A percentile compares a stretch with the other conserved stretches of the same genome.
phyloP scores from a whole-genome alignment of 1,140 invertebrate genomes.

The Lepidurus packardi region DNA sequence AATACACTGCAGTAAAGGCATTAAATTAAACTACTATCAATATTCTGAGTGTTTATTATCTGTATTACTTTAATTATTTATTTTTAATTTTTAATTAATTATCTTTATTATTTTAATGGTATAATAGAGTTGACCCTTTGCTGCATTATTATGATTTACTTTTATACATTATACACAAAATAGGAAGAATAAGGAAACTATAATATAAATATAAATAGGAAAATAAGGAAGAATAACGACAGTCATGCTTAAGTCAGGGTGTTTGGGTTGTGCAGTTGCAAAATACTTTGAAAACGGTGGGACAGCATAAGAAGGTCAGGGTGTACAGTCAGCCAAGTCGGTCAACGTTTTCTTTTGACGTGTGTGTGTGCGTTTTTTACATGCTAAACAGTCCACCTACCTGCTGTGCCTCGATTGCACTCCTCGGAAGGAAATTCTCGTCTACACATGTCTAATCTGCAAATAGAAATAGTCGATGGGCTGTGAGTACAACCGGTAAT shows the following conservation, averaged over 20 bases:
- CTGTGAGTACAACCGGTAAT: slow-evolving; percentile 27
- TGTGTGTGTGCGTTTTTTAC: neutral
- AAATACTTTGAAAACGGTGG: neutral
- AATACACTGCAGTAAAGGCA: no score
- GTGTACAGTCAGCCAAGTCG: neutral
- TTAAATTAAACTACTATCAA: no score
- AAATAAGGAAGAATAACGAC: neutral
- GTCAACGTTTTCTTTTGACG: neutral
- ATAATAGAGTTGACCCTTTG: no score
- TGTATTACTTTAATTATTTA: no score
- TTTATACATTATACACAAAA: neutral
- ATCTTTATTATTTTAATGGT: no score
- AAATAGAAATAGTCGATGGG: slow-evolving; percentile 45
- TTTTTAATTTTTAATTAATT: no score
- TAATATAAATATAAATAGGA: no score
- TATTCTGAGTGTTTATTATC: no score
- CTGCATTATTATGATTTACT: no score
- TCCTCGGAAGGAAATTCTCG: slow-evolving; percentile 85
- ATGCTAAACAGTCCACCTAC: slow-evolving; percentile 55
- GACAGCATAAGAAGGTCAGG: slow-evolving; percentile 8
- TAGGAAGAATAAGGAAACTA: no score
- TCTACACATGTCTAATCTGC: slow-evolving; percentile 98
- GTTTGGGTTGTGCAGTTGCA: neutral
- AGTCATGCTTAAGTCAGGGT: slow-evolving; percentile 9
- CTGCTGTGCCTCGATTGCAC: slow-evolving; percentile 96